Base-by-base conservation (phyloP, 2,888 invertebrate species). In the Eucera pruinosa region DNA sequence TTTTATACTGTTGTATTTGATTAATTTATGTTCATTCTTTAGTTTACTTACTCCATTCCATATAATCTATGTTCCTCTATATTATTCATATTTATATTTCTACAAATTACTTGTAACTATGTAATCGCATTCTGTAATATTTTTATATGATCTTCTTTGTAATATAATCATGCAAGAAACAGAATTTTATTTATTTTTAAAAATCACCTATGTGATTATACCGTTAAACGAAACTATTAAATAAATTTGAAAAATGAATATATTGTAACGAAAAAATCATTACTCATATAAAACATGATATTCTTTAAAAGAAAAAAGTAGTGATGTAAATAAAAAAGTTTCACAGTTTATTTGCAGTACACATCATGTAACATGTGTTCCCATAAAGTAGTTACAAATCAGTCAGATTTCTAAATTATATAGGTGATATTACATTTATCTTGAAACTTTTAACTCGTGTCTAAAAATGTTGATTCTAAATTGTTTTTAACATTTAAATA, bases 311-410 rank as follows among this genome's bases (percentile, higher is more conserved):
- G 36, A 20, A 33, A 62, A 18, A 27, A 58, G 23, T 57, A 80
- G 33, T 54, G 0, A 54, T 64, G 33, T 66, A 55, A 64, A 68
- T 47, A 64, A 57, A 62, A 66, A 71, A 27, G 33, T 48, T 55
- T 55, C 41, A 55, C 18, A 62, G 39, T 76, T 76, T 76, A 75
- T 75, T 75, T 75, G 41, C 18, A 36, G 30, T 57, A 67, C 50
- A 67, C 30, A 55, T 54, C 27, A 60, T 41, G 33, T 33, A n/a
- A n/a, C n/a, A 58, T 18, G 18, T 36, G 52, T 52, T 50, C 41
- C 23, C 25, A 23, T 48, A 36, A 75, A 43, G 27, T 62, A 69
- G 27, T 41, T 68, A 68, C 25, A 69, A 62, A 76, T 61, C 45
- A 76, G 18, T 60, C 58, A 58, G 36, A 27, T 50, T 30, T 25